Evolutionary conservation across 1,140 invertebrate species (phyloP).

Genomic region (Zaprionus inermis): DNA sequence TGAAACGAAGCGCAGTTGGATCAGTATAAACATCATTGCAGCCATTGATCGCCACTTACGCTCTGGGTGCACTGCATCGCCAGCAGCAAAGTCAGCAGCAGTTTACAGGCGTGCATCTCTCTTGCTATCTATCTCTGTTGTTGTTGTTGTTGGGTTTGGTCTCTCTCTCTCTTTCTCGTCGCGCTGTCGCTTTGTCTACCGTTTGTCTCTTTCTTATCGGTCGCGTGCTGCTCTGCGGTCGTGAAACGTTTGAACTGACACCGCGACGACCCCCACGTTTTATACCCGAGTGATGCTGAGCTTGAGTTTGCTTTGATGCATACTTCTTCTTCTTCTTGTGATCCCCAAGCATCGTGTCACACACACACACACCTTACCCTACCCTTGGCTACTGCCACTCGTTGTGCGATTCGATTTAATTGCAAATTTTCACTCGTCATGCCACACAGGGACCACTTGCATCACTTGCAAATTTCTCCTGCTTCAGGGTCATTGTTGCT

Average conservation of each 20-base stretch:
- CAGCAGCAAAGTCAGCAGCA: slow-evolving; percentile 53
- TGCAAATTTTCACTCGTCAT: slow-evolving; percentile 11
- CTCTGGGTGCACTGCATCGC: slow-evolving; percentile 48
- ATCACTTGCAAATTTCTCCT: not conserved
- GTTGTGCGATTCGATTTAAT: slow-evolving; percentile 45
- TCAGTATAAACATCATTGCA: too few relatives aligned
- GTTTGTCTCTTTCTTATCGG: slow-evolving; percentile 51
- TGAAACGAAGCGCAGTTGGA: too few relatives aligned
- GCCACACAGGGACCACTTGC: slow-evolving; percentile 39
- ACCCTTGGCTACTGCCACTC: not conserved
- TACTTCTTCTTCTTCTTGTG: not conserved
- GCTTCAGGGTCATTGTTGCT: slow-evolving; percentile 29
- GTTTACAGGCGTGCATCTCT: slow-evolving; percentile 51
- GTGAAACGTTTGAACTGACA: slow-evolving; percentile 73
- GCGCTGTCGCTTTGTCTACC: too few relatives aligned
- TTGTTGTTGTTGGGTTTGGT: not conserved
- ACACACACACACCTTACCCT: too few relatives aligned
- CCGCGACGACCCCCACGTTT: slow-evolving; percentile 60
- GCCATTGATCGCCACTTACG: slow-evolving; percentile 36
- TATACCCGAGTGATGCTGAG: slow-evolving; percentile 50
- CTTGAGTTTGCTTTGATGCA: slow-evolving; percentile 29
- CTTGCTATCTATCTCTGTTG: not conserved
- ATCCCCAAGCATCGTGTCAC: too few relatives aligned
- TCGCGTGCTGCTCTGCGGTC: slow-evolving; percentile 58
- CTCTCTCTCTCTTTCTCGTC: not conserved